Conservation (phyloP, 2,888 invertebrate species). For the Ctenicera cuprea region DNA sequence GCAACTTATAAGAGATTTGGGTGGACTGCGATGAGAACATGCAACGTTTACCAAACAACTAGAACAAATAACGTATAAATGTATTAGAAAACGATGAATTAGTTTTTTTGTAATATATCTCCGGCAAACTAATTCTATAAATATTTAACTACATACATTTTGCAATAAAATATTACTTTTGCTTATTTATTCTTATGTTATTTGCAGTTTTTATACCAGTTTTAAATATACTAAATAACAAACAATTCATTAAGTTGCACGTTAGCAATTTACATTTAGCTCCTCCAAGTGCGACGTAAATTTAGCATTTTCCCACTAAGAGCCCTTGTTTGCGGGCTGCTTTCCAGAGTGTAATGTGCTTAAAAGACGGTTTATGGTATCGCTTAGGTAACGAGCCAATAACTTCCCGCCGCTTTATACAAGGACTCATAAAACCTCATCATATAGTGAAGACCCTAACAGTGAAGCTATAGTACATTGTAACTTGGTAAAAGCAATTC, state of each 20-base stretch:
- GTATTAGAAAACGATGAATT: no score
- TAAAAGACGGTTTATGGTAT: conserved; percentile 44
- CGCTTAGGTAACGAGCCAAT: conserved; percentile 42
- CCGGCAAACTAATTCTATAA: no score
- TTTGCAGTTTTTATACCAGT: no score
- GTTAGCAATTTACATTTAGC: background rate
- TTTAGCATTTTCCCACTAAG: conserved; percentile 19
- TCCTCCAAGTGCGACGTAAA: conserved; percentile 14
- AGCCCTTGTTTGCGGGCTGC: conserved; percentile 33
- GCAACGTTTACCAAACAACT: no score
- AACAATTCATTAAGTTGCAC: conserved; percentile 10
- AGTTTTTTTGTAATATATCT: no score
- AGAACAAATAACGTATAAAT: no score
- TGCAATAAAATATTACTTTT: no score
- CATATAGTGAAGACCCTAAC: conserved; percentile 6
- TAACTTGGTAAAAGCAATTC: conserved; percentile 25
- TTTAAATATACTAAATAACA: background rate
- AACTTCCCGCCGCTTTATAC: conserved; percentile 42
- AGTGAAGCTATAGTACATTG: conserved; percentile 27
- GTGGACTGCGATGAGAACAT: no score
- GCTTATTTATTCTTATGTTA: no score
- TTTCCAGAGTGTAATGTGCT: conserved; percentile 36
- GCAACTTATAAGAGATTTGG: no score
- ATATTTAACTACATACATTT: no score
- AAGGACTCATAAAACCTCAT: conserved; percentile 32